Base-by-base conservation (phyloP, 2,113 vertebrate species). In the Boleophthalmus pectinirostris region DNA sequence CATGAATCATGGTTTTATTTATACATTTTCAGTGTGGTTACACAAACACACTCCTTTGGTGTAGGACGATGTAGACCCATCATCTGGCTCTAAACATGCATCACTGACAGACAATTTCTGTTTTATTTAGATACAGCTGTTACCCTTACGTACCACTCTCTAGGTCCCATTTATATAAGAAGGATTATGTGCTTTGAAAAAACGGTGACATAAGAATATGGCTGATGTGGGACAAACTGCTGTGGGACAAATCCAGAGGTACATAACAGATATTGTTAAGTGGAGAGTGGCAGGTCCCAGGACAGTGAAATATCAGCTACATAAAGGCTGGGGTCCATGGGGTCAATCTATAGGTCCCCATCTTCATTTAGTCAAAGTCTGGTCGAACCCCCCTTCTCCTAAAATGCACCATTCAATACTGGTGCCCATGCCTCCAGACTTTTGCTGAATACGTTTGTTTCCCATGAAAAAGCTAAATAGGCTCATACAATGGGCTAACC, bases 121-220 rank as follows among this genome's bases (percentile, higher is more conserved):
- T 80, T 87, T 88, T 88, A 86, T 91, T 87, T 88, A 89, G 83
- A 87, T 86, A 53, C 75, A 82, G 79, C 85, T 81, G 84, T 80
- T 74, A 76, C 71, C 85, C 46, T 78, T 60, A 69, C 45, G 47
- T 79, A 65, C 23, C 11, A 25, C 47, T 79, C 81, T 72, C 70
- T 66, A 61, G 78, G 82, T 85, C 77, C 68, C 77, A 81, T 87
- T 91, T 92, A 90, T 86, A 82, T 90, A 92, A 89, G 86, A 80
- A 85, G 85, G 88, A 89, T 90, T 90, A 87, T 87, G 81, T 82
- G 85, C 79, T 88, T 83, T 84, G 73, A 81, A 64, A 81, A 71
- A 82, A 78, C 68, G 56, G 74, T 84, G 85, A 87, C 83, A 89
- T 82, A 79, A 85, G 78, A 85, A 88, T 85, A 86, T 82, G 73